Percentiles rank a stretch among this genome's conserved stretches.
These are phyloP conservation scores for Oreochromis aureus DNA, from an alignment of 2,113 vertebrate species.

Conservation along the genomic window DNA sequence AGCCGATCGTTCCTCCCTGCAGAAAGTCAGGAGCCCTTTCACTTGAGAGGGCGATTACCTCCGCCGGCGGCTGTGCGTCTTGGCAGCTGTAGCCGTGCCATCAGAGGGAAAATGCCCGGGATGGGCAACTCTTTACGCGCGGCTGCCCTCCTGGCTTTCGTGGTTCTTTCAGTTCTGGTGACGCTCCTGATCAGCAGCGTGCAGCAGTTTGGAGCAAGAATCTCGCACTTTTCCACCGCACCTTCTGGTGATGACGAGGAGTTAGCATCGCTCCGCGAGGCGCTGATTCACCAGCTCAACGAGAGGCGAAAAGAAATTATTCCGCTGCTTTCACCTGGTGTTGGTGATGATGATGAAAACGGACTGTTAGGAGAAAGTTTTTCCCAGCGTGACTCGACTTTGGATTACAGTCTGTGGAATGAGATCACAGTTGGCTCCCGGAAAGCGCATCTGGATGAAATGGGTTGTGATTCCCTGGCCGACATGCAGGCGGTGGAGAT, in stretches of 20 bases:
- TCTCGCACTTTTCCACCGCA: conserved; percentile 18
- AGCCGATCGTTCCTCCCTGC: conserved; percentile 23
- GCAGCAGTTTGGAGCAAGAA: conserved; percentile 58
- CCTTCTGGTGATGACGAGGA: conserved; percentile 34
- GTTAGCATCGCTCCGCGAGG: conserved; percentile 28
- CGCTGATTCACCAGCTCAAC: conserved; percentile 58
- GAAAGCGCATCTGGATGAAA: conserved; percentile 28
- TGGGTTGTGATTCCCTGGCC: conserved; percentile 73
- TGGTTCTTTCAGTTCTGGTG: conserved; percentile 63
- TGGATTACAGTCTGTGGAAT: conserved; percentile 41
- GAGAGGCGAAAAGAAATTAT: conserved; percentile 68
- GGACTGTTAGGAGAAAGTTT: not conserved
- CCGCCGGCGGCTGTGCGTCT: not conserved
- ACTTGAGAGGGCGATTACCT: not conserved
- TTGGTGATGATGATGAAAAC: not conserved
- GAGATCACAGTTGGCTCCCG: conserved; percentile 31
- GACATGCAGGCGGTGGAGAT: conserved; percentile 60
- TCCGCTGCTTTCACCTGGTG: conserved; percentile 41
- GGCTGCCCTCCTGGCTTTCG: conserved; percentile 62
- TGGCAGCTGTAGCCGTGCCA: not conserved
- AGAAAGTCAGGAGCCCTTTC: not conserved
- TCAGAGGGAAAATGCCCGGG: conserved; percentile 44
- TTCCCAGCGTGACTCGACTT: not conserved
- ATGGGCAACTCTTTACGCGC: conserved; percentile 63
- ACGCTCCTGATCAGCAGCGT: conserved; percentile 66